A percentile compares a stretch with the other conserved stretches of the same genome.
These are phyloP conservation scores for Phalacrocorax pelagicus DNA, from an alignment of 2,113 vertebrate species.

Conservation along the genomic window DNA sequence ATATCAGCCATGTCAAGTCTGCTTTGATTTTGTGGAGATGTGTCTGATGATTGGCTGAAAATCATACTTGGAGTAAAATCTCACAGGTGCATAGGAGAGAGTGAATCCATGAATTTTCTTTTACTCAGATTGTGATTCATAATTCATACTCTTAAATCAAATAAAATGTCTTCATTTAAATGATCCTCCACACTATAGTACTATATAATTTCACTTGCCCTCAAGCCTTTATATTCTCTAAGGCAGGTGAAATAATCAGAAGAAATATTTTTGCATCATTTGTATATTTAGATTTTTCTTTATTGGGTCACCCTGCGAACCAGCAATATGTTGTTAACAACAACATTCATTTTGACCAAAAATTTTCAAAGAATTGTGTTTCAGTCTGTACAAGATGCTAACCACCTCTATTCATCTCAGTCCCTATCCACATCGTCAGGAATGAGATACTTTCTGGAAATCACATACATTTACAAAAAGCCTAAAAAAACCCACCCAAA, in stretches of 20 bases:
- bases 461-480: background rate
- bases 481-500: background rate
- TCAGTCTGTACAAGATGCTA: background rate
- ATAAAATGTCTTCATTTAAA: conserved; percentile 14
- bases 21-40: background rate
- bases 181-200: background rate
- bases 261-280: background rate
- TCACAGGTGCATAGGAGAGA: background rate
- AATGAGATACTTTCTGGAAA: background rate
- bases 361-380: background rate
- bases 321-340: background rate
- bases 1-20: background rate
- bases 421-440: background rate
- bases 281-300: background rate
- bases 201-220: background rate
- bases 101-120: background rate
- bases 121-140: conserved; percentile 11
- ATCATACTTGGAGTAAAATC: background rate
- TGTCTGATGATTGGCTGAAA: background rate
- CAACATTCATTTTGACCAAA: background rate
- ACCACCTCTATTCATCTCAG: background rate
- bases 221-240: background rate
- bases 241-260: background rate
- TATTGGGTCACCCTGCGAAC: background rate
- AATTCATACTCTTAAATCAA: conserved; percentile 28